A percentile compares a stretch with the other conserved stretches of the same genome.
These are phyloP conservation scores for Porphyrio hochstetteri DNA, from an alignment of 2,113 vertebrate species.

Conservation along the genomic window DNA sequence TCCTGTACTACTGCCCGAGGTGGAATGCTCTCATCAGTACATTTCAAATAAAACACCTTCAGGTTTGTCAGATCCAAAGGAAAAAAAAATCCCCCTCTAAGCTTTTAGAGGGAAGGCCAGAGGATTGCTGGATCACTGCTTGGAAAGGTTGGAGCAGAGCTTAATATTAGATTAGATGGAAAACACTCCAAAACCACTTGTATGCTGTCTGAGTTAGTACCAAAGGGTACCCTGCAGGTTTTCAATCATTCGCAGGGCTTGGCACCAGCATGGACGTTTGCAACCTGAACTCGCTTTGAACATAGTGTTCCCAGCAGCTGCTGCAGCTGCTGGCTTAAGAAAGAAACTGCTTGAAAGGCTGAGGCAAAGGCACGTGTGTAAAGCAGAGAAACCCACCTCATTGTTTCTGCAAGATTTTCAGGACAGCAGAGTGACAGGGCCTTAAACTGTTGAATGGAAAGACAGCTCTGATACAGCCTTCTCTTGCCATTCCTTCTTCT, in stretches of 20 bases:
- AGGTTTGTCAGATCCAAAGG: neutral
- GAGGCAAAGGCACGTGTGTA: neutral
- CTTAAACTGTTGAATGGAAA: neutral
- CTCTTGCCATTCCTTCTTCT: neutral
- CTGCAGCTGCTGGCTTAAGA: neutral
- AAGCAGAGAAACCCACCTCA: neutral
- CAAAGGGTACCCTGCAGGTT: neutral
- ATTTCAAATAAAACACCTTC: neutral
- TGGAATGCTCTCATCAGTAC: neutral
- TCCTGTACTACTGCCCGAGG: neutral
- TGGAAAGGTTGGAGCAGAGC: conserved; percentile 13
- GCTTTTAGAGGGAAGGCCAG: neutral
- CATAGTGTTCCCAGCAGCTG: neutral
- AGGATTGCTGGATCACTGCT: conserved; percentile 1
- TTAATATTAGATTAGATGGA: conserved; percentile 16
- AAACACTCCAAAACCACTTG: neutral
- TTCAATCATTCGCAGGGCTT: neutral
- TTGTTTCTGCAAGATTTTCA: neutral
- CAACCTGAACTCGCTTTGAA: conserved; percentile 17
- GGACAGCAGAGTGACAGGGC: neutral
- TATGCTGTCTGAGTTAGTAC: neutral
- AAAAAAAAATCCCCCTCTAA: neutral
- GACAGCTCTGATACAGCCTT: neutral
- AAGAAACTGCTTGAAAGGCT: neutral
- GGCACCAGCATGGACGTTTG: neutral